Base-by-base conservation (phyloP, 2,113 vertebrate species). In the Sylvia atricapilla region DNA sequence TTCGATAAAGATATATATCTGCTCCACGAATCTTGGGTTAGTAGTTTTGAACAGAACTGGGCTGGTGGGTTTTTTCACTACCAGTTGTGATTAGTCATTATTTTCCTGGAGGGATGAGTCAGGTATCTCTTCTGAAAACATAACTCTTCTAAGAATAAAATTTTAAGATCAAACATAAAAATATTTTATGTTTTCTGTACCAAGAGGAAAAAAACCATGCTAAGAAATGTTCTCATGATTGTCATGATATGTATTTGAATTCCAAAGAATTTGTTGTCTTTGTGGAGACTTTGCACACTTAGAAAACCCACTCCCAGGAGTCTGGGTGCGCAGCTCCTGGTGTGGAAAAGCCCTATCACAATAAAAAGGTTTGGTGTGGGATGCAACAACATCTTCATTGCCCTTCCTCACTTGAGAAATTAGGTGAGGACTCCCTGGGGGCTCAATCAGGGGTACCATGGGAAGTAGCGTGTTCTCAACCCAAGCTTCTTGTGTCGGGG, bases 401-500 rank as follows among this genome's bases (percentile, higher is more conserved):
- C 13, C 4, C 30, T 62, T 50, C 27, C 21, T 85, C 59, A 20
- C n/a, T 16, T 25, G 2, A 62, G 59, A 37, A 75, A 73, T 23
- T 23, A 56, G 30, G 55, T 77, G 22, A 11, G 41, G 73, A 30
- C 1, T 3, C 5, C 8, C 5, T 30, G 15, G 2, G 20, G 25
- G 11, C 6, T n/a, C 31, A 30, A 0, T 7, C 18, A 17, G 19
- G 16, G 20, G 23, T 5, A 14, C 11, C 0, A 0, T 4, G 7
- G 27, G 41, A 55, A 80, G 23, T 30, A 69, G 13, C 6, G 10
- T 58, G 24, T 33, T 56, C 55, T 89, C 37, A 64, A 19, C 22
- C 23, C 31, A 4, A 33, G 17, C 10, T 33, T 33, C 47, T 59
- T 0, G 0, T 0, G 0, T 4, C 35, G 30, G 25, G n/a, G 13